Percentiles rank a stretch among this genome's conserved stretches.
These are phyloP conservation scores for Bombylius discolor DNA, from an alignment of 2,888 invertebrate genomes.

Conservation along the genomic window DNA sequence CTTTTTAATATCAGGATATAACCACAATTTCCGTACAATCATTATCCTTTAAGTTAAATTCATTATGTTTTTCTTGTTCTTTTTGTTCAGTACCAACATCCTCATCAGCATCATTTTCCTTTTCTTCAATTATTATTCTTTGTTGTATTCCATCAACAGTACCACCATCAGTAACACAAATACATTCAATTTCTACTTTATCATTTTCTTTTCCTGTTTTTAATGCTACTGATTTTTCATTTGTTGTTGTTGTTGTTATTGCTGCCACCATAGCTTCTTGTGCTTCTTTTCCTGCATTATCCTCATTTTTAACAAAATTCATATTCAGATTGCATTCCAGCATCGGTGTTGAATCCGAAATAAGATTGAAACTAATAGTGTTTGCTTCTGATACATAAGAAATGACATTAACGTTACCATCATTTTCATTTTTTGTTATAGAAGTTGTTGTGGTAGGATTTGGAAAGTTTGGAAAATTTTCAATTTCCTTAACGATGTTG, in stretches of 20 bases:
- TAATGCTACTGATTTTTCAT: neutral
- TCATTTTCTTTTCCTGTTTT: neutral
- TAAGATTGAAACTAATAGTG: neutral
- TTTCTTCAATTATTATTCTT: too few relatives aligned
- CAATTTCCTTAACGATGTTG: neutral
- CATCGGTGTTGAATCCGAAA: neutral
- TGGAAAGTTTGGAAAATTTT: neutral
- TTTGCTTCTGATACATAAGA: too few relatives aligned
- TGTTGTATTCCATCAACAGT: too few relatives aligned
- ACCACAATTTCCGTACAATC: conserved; percentile 8
- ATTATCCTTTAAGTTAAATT: neutral
- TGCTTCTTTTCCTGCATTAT: neutral
- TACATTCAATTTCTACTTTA: neutral
- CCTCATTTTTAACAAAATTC: neutral
- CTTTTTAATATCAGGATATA: conserved; percentile 8
- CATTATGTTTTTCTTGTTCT: neutral
- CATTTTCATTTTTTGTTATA: too few relatives aligned
- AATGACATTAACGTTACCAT: too few relatives aligned
- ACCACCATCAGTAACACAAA: too few relatives aligned
- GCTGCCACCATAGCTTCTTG: too few relatives aligned
- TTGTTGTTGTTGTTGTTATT: too few relatives aligned
- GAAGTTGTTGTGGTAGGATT: too few relatives aligned
- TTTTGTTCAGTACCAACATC: neutral
- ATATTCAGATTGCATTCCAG: neutral
- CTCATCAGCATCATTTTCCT: too few relatives aligned